A percentile compares a stretch with the other conserved stretches of the same genome.
Evolutionary conservation across 2,797 vertebrate species (phyloP).

Genomic region (Labeo calbasu): DNA sequence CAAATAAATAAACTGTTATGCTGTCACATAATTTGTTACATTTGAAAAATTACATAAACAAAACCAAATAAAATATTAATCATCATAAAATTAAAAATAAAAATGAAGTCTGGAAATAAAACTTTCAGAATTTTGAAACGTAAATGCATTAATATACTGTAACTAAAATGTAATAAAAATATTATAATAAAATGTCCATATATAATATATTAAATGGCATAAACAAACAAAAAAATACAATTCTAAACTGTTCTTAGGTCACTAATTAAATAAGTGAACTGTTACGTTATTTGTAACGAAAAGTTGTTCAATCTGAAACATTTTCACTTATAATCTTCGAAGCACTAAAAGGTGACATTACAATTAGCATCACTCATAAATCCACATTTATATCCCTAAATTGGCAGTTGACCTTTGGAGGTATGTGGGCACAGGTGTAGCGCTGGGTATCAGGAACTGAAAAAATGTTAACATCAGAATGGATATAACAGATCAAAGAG

Average conservation of each 20-base stretch:
- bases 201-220: background rate
- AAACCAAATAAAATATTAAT: too few species aligned
- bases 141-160: background rate
- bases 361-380: background rate
- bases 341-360: background rate
- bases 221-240: background rate
- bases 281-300: background rate
- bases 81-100: too few species aligned
- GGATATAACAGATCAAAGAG: constrained; percentile 11
- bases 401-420: background rate
- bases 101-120: background rate
- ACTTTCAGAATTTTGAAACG: background rate
- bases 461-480: constrained; percentile 1
- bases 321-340: background rate
- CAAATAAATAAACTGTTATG: too few species aligned
- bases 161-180: background rate
- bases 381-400: background rate
- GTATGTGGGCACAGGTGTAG: background rate
- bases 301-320: background rate
- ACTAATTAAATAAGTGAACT: background rate
- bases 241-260: background rate
- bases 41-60: too few species aligned
- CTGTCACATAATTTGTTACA: too few species aligned
- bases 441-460: background rate
- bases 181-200: background rate